Evolutionary conservation across 2,113 vertebrate genomes (phyloP).

Genomic region (Ammodytes marinus): DNA sequence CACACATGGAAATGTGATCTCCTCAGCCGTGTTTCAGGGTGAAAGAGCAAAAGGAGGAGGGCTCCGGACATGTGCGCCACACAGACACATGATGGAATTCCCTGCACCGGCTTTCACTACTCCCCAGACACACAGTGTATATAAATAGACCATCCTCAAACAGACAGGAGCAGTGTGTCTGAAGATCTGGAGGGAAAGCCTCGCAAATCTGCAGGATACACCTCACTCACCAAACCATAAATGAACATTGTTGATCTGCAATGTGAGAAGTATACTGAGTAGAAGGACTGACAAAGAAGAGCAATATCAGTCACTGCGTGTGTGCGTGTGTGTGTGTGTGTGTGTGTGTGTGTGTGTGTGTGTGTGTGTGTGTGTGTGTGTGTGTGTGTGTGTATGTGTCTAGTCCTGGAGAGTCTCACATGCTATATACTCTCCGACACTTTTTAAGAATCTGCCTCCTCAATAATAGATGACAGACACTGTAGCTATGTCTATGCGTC

Average conservation of each 20-base stretch:
- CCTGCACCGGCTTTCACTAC: conserved; percentile 66
- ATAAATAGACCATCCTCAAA: conserved; percentile 78
- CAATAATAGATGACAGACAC: not conserved
- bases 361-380: not conserved
- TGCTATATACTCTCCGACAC: not conserved
- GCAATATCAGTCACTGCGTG: not conserved
- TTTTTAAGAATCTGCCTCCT: conserved; percentile 31
- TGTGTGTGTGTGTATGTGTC: not conserved
- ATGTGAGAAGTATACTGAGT: not conserved
- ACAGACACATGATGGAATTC: conserved; percentile 66
- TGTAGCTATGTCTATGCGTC: not conserved
- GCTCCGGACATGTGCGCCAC: conserved; percentile 66
- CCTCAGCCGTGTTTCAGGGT: conserved; percentile 38
- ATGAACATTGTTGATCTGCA: conserved; percentile 54
- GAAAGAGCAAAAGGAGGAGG: conserved; percentile 58
- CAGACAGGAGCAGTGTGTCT: conserved; percentile 59
- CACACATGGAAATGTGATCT: conserved; percentile 73
- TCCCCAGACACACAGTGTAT: conserved; percentile 54
- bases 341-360: not conserved
- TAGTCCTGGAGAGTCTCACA: conserved; percentile 18
- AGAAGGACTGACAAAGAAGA: not conserved
- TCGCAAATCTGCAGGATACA: conserved; percentile 74
- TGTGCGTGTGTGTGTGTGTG: conserved; percentile 16
- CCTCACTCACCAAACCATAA: conserved; percentile 69
- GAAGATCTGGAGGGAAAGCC: conserved; percentile 57